Conservation (phyloP, 64 coral and sea anemone genomes). For the Porites australiensis region DNA sequence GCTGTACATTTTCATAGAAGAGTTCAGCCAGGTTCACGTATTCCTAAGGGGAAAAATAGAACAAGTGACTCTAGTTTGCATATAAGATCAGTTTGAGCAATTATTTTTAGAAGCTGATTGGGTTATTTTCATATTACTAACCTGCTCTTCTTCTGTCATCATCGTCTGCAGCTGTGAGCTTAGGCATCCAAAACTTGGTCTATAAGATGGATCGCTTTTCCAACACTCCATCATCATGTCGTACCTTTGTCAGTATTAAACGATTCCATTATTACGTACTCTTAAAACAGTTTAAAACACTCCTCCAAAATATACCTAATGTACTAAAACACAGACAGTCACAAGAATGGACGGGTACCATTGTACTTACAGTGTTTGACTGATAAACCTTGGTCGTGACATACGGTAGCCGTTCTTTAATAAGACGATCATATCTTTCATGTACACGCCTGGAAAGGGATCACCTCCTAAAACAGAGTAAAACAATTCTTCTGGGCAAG, state of each 20-base stretch:
- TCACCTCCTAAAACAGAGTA: slow-evolving; percentile 37
- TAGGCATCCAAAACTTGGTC: slow-evolving; percentile 32
- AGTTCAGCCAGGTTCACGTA: slow-evolving; percentile 13
- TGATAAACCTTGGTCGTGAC: slow-evolving; percentile 40
- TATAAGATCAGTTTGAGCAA: no score
- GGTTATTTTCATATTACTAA: neutral
- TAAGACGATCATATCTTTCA: slow-evolving; percentile 40
- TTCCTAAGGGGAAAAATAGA: neutral
- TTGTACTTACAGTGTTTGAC: slow-evolving; percentile 20
- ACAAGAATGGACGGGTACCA: neutral
- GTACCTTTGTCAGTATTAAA: neutral
- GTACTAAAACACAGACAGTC: no score
- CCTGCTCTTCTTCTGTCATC: slow-evolving; percentile 40
- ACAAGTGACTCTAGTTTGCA: no score
- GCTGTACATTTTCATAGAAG: slow-evolving; percentile 21
- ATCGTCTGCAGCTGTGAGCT: neutral
- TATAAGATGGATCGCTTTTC: neutral
- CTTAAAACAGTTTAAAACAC: no score
- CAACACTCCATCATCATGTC: slow-evolving; percentile 44
- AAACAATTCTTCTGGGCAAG: neutral
- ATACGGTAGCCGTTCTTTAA: slow-evolving; percentile 27
- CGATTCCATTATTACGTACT: no score
- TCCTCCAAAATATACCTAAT: no score
- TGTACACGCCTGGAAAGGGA: slow-evolving; percentile 29
- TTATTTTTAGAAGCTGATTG: no score